Evolutionary conservation across 2,797 vertebrate genomes (phyloP).

Genomic region (Gallirallus australis): DNA sequence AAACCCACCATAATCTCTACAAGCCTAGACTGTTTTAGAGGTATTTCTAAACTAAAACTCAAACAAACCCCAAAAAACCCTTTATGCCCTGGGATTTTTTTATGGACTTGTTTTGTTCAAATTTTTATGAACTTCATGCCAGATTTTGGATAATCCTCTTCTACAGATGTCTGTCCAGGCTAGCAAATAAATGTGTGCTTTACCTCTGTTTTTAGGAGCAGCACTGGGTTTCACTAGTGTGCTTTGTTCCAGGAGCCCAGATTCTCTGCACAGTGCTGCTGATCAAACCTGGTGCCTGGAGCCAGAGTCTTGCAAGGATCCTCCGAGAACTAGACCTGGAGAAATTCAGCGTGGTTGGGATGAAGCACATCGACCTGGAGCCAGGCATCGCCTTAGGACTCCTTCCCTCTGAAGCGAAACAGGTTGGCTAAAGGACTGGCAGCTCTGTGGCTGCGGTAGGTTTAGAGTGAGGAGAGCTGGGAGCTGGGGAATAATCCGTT

Average conservation of each 20-base stretch:
- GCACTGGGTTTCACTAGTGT: neutral
- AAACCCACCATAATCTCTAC: neutral
- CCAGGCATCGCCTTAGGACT: slow-evolving; percentile 22
- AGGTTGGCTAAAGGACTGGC: slow-evolving; percentile 39
- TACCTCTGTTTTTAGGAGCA: neutral
- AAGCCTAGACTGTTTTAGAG: neutral
- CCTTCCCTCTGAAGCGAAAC: neutral
- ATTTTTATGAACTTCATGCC: neutral
- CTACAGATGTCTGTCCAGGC: neutral
- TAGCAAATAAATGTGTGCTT: neutral
- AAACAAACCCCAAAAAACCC: neutral
- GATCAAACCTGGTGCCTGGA: slow-evolving; percentile 78
- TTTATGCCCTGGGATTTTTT: neutral
- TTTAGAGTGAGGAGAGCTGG: neutral
- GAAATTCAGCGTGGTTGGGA: slow-evolving; percentile 75
- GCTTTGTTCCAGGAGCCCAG: slow-evolving; percentile 74
- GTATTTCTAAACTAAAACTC: neutral
- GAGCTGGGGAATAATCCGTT: neutral
- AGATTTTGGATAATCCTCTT: neutral
- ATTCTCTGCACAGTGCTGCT: slow-evolving; percentile 75
- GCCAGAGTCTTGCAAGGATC: slow-evolving; percentile 56
- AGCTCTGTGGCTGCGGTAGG: rapidly evolving
- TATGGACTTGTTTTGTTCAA: neutral
- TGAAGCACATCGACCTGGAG: slow-evolving; percentile 65
- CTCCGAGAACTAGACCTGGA: slow-evolving; percentile 61